Evolutionary conservation across 2,113 vertebrate species (phyloP).

Genomic region (Chaetops frenatus): DNA sequence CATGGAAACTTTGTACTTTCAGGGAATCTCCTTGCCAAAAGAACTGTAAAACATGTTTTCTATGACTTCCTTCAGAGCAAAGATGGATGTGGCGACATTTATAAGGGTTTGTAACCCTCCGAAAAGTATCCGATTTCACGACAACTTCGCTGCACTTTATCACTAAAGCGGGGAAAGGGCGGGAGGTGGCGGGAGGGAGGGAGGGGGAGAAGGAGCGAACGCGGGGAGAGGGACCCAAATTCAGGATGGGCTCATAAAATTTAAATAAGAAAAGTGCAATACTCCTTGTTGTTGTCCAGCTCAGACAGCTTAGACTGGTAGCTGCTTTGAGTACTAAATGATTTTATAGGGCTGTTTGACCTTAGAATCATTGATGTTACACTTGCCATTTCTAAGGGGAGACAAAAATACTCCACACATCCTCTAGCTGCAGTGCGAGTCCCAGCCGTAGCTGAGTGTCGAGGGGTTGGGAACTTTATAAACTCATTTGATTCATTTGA

Average conservation of each 20-base stretch:
- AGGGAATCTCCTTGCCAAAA: constrained; percentile 67
- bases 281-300: not conserved
- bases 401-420: constrained; percentile 51
- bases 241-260: constrained; percentile 58
- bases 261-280: constrained; percentile 59
- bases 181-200: not conserved
- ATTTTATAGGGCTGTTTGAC: constrained; percentile 55
- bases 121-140: constrained; percentile 68
- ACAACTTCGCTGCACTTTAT: constrained; percentile 38
- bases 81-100: constrained; percentile 56
- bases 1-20: constrained; percentile 54
- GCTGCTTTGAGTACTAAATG: constrained; percentile 40
- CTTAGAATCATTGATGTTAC: constrained; percentile 41
- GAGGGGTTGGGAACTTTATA: constrained; percentile 52
- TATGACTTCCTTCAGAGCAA: constrained; percentile 35
- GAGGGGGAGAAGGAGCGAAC: not conserved
- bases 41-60: constrained; percentile 64
- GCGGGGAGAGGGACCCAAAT: constrained; percentile 23
- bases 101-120: constrained; percentile 55
- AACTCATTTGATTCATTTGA: constrained; percentile 59
- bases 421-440: constrained; percentile 41
- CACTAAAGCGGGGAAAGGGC: not conserved
- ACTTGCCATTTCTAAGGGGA: constrained; percentile 55
- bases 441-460: constrained; percentile 7
- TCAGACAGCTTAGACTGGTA: constrained; percentile 26